Evolutionary conservation across 2,888 invertebrate species (phyloP).

Genomic region (Meta bourneti): DNA sequence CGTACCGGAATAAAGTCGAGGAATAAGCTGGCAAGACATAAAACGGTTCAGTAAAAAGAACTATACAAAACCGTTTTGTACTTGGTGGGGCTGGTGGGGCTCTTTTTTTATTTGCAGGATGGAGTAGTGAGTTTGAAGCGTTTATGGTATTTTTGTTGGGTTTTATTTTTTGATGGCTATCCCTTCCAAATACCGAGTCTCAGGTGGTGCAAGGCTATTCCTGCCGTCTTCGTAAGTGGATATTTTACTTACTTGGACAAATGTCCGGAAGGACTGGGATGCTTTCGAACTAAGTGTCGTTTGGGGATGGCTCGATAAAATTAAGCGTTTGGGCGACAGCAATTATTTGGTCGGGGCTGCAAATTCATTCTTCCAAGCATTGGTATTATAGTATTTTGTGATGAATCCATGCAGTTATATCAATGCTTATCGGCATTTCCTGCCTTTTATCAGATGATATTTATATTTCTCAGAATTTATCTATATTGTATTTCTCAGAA

Average conservation of each 20-base stretch:
- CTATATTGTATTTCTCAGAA: too few relatives aligned
- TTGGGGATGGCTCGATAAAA: neutral
- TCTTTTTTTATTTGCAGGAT: conserved; percentile 36
- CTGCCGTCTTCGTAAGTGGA: conserved; percentile 21
- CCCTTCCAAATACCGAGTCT: conserved; percentile 17
- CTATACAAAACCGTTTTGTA: conserved; percentile 38
- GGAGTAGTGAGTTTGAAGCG: conserved; percentile 25
- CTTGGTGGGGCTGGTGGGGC: conserved; percentile 4
- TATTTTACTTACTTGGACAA: conserved; percentile 36
- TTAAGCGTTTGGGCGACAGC: neutral
- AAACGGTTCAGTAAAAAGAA: conserved; percentile 61
- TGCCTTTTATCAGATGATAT: too few relatives aligned
- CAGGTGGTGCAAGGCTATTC: conserved; percentile 32
- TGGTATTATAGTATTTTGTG: too few relatives aligned
- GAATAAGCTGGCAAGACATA: conserved; percentile 65
- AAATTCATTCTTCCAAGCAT: too few relatives aligned
- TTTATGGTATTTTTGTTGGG: conserved; percentile 43
- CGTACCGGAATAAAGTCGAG: conserved; percentile 54
- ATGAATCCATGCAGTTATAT: too few relatives aligned
- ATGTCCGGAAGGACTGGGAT: neutral
- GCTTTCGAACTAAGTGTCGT: neutral
- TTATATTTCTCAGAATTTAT: too few relatives aligned
- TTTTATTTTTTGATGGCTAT: neutral
- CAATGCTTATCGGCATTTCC: too few relatives aligned
- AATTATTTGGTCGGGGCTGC: neutral